These are phyloP conservation scores for Aphis craccivora DNA, from an alignment of 1,140 invertebrate species.

Conservation along the genomic window DNA sequence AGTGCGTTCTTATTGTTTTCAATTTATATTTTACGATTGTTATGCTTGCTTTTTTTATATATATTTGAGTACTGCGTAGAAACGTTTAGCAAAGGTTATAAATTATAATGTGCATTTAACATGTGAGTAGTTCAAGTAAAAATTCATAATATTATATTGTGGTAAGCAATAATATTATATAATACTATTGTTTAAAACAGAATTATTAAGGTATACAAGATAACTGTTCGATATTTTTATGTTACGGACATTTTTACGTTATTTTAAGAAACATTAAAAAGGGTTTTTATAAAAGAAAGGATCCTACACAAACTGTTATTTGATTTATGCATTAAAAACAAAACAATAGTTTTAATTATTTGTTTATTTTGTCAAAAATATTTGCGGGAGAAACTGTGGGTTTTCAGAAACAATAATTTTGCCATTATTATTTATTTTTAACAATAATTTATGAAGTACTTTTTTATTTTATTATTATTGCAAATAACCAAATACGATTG, in stretches of 20 bases:
- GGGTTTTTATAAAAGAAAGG: neutral
- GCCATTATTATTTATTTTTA: neutral
- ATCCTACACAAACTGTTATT: neutral
- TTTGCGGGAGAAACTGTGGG: neutral
- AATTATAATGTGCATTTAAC: conserved; percentile 22
- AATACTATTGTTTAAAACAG: conserved; percentile 12
- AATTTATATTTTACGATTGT: conserved; percentile 25
- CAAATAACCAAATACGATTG: neutral
- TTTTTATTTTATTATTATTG: neutral
- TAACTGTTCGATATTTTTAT: neutral
- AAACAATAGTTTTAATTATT: conserved; percentile 8
- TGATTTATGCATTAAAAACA: neutral
- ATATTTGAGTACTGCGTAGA: neutral
- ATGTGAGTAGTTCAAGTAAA: neutral
- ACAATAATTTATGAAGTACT: neutral
- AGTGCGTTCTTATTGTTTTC: neutral
- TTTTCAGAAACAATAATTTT: neutral
- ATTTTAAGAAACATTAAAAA: neutral
- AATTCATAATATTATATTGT: neutral
- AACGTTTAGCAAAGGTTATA: neutral
- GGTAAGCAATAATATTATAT: neutral
- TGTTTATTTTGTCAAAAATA: neutral
- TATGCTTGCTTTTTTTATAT: neutral
- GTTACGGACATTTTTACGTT: neutral
- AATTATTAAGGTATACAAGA: neutral